Evolutionary conservation across 2,797 vertebrate species (phyloP).

Genomic region (Acanthurus tractus): DNA sequence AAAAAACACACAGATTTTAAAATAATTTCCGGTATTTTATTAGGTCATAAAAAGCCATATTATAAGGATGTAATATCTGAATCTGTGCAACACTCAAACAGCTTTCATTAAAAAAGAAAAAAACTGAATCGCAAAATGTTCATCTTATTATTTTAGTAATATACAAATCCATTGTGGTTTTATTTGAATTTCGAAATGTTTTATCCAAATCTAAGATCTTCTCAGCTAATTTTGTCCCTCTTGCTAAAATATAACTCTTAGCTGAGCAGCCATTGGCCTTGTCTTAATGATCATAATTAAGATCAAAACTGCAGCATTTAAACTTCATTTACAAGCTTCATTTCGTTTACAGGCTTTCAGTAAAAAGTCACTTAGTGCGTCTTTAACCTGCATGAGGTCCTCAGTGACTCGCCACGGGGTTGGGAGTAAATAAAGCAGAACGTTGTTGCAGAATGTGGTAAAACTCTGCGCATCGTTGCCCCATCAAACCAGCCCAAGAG

Average conservation of each 20-base stretch:
- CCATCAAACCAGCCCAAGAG: constrained; percentile 55
- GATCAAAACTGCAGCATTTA: too few relatives aligned
- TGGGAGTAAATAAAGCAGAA: constrained; percentile 57
- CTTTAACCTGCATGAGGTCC: not conserved
- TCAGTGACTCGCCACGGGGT: constrained; percentile 28
- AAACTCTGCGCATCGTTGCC: constrained; percentile 45
- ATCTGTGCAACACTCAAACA: too few relatives aligned
- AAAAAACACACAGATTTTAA: too few relatives aligned
- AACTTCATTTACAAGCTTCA: not conserved
- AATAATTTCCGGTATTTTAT: too few relatives aligned
- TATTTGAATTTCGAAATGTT: not conserved
- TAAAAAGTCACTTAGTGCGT: not conserved
- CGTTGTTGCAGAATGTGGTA: constrained; percentile 36
- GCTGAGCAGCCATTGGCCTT: not conserved
- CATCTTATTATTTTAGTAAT: not conserved
- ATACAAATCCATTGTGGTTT: not conserved
- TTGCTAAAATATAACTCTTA: too few relatives aligned
- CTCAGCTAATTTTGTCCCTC: too few relatives aligned
- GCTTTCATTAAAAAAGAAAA: not conserved
- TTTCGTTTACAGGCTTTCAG: too few relatives aligned
- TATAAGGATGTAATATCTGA: too few relatives aligned
- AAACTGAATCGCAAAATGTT: not conserved
- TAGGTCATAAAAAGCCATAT: too few relatives aligned
- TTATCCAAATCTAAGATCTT: not conserved
- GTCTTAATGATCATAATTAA: too few relatives aligned